Evolutionary conservation across 2,113 vertebrate species (phyloP), one percentile per base, ranked within the genome.

Genomic region (Anoplopoma fimbria): DNA sequence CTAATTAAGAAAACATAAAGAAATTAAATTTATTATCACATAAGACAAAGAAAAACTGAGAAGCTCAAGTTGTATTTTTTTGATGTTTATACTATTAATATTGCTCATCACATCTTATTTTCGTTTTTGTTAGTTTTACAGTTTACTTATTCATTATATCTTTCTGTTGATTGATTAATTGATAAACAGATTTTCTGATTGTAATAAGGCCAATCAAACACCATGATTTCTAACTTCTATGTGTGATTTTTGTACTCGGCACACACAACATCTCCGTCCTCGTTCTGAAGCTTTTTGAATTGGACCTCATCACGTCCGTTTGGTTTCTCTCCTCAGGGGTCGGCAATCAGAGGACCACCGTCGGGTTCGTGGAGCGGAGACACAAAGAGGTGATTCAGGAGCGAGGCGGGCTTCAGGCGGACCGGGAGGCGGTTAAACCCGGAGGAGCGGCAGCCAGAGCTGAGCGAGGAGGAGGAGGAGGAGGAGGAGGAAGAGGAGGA

Each of bases 311-410:
- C 8, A 4, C 8, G 5, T 79, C 25, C 14, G 5, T 2, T 15
- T 17, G 14, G 13, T 73, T 31, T 69, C 51, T 87, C 42, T 57
- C 36, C 88, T 67, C 86, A 98, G 97, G 96, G 88, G 65, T 93
- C 49, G 88, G 87, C 31, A 88, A 21, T 89, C 93, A 95, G 62
- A 96, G 84, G 33, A 94, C 95, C 21, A 94, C 93, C 0, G 93
- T 97, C 19, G 96, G 95, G 9, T 96, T 97, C 73, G 90, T 95
- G 17, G 97, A 97, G 64, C 71, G 92, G 34, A 84, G 87, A 36
- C 88, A n/a, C 81, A 77, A 93, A 17, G 93, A 93, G 25, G 40
- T 75, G 17, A 92, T 95, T 53, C 94, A 95, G 61, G 96, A 97
- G 82, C 95, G 90, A 27, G 89, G 82, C 4, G 94, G 33, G 49